phyloP scores from a whole-genome alignment of 2,888 invertebrate species.

The Philopedon plagiatum region DNA sequence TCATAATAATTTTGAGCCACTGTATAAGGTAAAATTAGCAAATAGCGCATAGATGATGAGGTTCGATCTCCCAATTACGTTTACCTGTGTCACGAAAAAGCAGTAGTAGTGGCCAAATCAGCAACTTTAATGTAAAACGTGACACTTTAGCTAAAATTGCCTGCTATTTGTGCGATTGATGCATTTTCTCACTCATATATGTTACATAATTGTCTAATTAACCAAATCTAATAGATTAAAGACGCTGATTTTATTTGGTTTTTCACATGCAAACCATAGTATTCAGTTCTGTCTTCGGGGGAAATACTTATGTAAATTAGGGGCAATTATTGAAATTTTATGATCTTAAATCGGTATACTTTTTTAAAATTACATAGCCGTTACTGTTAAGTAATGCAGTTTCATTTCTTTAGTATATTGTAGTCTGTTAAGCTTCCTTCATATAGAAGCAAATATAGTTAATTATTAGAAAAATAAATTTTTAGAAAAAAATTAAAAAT shows the following conservation, averaged over 20 bases:
- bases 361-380: not conserved
- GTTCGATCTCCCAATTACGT: conserved; percentile 43
- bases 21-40: conserved; percentile 19
- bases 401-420: not conserved
- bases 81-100: conserved; percentile 49
- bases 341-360: conserved; percentile 19
- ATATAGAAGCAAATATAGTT: too few relatives aligned
- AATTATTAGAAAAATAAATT: too few relatives aligned
- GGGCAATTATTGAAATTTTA: conserved; percentile 21
- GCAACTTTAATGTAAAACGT: conserved; percentile 49
- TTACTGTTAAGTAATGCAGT: not conserved
- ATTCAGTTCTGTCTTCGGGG: conserved; percentile 13
- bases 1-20: not conserved
- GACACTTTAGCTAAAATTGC: conserved; percentile 50
- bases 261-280: conserved; percentile 35
- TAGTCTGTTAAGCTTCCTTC: too few relatives aligned
- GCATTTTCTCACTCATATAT: conserved; percentile 49
- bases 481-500: too few relatives aligned
- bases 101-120: conserved; percentile 50
- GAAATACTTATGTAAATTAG: conserved; percentile 28
- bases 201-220: conserved; percentile 44
- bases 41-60: conserved; percentile 27
- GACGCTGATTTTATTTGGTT: conserved; percentile 28
- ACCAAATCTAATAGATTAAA: conserved; percentile 40
- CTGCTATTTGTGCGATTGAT: conserved; percentile 42